Evolutionary conservation across 2,797 vertebrate species (phyloP).

Genomic region (Danio aesculapii): DNA sequence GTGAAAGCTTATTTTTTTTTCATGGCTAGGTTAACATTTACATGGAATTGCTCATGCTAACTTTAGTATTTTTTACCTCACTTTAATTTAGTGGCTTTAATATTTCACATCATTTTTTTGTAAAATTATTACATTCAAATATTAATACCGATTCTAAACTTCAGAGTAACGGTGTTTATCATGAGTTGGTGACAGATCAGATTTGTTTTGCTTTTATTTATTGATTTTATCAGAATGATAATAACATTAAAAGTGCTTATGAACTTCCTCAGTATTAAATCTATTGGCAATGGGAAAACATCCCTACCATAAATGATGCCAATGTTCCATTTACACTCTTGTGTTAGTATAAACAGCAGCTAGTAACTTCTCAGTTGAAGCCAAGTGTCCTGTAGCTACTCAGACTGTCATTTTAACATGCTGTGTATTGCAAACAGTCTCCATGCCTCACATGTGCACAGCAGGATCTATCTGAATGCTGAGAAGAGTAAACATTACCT

Average conservation of each 20-base stretch:
- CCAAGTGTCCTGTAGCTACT: slow-evolving; percentile 23
- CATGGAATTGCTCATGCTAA: too few relatives aligned
- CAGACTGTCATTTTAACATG: slow-evolving; percentile 26
- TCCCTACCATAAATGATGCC: neutral
- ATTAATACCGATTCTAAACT: neutral
- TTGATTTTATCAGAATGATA: neutral
- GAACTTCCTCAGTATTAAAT: neutral
- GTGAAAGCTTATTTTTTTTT: too few relatives aligned
- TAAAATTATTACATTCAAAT: neutral
- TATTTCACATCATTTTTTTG: too few relatives aligned
- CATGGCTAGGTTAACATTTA: too few relatives aligned
- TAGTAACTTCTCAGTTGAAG: neutral
- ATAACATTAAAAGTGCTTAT: neutral
- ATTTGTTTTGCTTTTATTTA: neutral
- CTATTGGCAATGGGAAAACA: neutral
- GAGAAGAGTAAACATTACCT: slow-evolving; percentile 38
- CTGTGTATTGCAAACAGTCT: slow-evolving; percentile 19
- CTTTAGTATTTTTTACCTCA: too few relatives aligned
- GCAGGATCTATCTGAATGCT: slow-evolving; percentile 21
- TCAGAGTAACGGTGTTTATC: neutral
- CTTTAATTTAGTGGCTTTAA: too few relatives aligned
- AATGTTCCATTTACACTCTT: slow-evolving; percentile 1
- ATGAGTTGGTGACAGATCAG: neutral
- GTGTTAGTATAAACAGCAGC: slow-evolving; percentile 26
- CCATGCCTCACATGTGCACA: neutral